A percentile compares a stretch with the other conserved stretches of the same genome.
Evolutionary conservation across 2,888 invertebrate genomes (phyloP).

Genomic region (Pachycephus smyrnensis): DNA sequence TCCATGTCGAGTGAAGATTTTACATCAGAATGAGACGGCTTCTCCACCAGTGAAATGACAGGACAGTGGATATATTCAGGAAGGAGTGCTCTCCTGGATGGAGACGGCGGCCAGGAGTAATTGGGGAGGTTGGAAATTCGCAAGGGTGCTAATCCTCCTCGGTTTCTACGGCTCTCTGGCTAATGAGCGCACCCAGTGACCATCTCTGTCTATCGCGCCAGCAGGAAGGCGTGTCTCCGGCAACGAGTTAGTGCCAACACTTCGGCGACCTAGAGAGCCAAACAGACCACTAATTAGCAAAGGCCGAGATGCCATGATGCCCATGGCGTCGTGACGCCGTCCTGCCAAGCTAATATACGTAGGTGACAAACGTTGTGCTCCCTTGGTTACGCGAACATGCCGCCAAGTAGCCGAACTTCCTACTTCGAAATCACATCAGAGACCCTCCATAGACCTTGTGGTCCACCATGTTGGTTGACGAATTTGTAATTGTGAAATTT

Average conservation of each 20-base stretch:
- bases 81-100: too few relatives aligned
- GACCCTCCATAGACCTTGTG: background rate
- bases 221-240: conserved; percentile 37
- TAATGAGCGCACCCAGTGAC: conserved; percentile 43
- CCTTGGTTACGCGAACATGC: background rate
- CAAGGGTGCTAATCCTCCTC: conserved; percentile 17
- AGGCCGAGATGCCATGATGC: conserved; percentile 33
- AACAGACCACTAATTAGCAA: conserved; percentile 30
- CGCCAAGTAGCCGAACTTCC: conserved; percentile 40
- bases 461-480: too few relatives aligned
- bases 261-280: conserved; percentile 24
- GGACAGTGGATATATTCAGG: too few relatives aligned
- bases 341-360: too few relatives aligned
- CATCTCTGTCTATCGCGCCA: conserved; percentile 21
- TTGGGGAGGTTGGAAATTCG: conserved; percentile 11
- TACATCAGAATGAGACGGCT: too few relatives aligned
- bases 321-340: too few relatives aligned
- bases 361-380: background rate
- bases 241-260: conserved; percentile 38
- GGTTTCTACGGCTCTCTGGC: conserved; percentile 26
- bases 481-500: too few relatives aligned
- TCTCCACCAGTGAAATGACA: too few relatives aligned
- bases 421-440: conserved; percentile 40
- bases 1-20: too few relatives aligned
- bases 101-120: background rate